Conservation (phyloP, 35 echinoderm and acorn worm genomes). For the Heliocidaris erythrogramma region DNA sequence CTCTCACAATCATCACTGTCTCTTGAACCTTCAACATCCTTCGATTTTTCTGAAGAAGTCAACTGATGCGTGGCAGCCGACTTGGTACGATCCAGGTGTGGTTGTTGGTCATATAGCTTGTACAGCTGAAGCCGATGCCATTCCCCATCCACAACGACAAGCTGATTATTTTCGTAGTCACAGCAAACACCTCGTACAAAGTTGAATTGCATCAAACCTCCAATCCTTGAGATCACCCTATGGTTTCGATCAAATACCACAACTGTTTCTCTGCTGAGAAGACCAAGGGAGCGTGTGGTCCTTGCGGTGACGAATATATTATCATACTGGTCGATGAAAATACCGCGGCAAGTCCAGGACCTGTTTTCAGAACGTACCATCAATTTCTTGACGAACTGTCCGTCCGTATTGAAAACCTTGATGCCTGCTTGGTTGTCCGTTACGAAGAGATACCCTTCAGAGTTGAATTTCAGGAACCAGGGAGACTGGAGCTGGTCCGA, state of each 20-base stretch:
- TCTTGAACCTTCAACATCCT: too few relatives aligned
- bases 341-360: background rate
- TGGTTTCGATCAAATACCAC: background rate
- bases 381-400: background rate
- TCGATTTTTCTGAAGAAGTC: background rate
- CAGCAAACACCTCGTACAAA: background rate
- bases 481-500: background rate
- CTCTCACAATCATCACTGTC: background rate
- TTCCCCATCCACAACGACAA: background rate
- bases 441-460: background rate
- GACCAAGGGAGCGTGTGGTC: background rate
- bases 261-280: constrained; percentile 5
- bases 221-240: background rate
- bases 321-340: background rate
- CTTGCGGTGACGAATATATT: constrained; percentile 16
- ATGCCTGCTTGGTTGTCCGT: background rate
- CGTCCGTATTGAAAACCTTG: background rate
- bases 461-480: constrained; percentile 7
- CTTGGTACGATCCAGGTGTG: background rate
- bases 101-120: background rate
- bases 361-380: background rate
- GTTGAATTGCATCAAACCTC: constrained; percentile 17
- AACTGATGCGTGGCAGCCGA: background rate
- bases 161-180: background rate
- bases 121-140: background rate